Base-by-base conservation (phyloP, 1,140 invertebrate species). In the Coptotermes formosanus region DNA sequence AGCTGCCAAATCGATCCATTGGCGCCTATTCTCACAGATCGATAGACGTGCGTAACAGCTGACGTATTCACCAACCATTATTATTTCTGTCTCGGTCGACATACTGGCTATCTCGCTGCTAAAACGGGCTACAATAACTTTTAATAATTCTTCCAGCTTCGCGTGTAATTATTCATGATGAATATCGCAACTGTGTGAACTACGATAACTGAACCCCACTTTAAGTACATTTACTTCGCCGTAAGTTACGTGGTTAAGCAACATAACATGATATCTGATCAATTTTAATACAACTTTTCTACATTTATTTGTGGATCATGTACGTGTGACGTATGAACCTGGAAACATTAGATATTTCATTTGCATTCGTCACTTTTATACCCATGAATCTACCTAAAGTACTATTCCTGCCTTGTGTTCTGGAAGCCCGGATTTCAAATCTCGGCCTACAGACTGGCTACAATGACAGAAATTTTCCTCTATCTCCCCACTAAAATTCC, bases 1-100 rank as follows among this genome's bases (percentile, higher is more conserved):
- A 75, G 25, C 64, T 75, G 64, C 64, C n/a, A 75, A n/a, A 75
- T 75, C 25, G 64, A 75, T n/a, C 64, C 64, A 75, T 75, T 30
- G 64, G 64, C 25, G 64, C 64, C 64, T 75, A 11, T 75, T 75
- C 64, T 75, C n/a, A 75, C 64, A 75, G 64, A 75, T 75, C 64
- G 64, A 75, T 75, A 75, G 8, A n/a, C 64, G 64, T 75, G 64
- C 64, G 64, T 75, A 75, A 30, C 64, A 75, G 64, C 64, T 75
- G 64, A 75, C 64, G 64, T 75, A 75, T 75, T 30, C 64, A 75
- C 64, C 59, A 8, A 64, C 59, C 64, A 75, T 75, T 75, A 25
- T 75, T 75, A 75, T 75, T 75, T 75, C 64, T 3, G 64, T 75
- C 64, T 8, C n/a, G 64, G 64, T 75, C 64, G 25, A 75, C n/a